Evolutionary conservation across 2,113 vertebrate genomes (phyloP), one percentile per base, ranked within the genome.

Genomic region (Heterotilapia buettikoferi): DNA sequence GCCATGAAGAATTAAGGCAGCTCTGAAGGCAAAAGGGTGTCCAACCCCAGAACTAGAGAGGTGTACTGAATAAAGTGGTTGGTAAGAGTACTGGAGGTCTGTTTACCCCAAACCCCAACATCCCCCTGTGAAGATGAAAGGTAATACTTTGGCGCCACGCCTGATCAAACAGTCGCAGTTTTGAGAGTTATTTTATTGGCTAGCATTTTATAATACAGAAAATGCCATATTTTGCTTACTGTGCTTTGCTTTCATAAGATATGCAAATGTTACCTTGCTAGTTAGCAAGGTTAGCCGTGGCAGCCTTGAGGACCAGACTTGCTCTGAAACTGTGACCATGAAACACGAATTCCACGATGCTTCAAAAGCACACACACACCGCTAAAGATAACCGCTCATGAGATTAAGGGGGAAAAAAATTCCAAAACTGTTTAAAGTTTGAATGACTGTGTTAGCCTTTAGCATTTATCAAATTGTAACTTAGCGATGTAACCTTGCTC

Each of bases 401-500:
- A 86, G 90, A 92, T 92, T 92, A 92, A 85, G 11, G 21, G 24
- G 43, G 21, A 0, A 9, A 11, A 78, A 80, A 84, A 86, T 79
- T 57, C 57, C 63, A 68, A 80, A 89, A 88, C 80, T 90, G 92
- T 93, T 92, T 83, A 90, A 92, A 92, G 89, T 88, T 89, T 85
- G 88, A 88, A 93, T 61, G 88, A 86, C 52, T 90, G 54, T 36
- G 83, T 88, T 92, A 90, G 90, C 92, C 93, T 91, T 92, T 88
- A 91, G 89, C 92, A 93, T 92, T 90, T 83, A 89, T 84, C 63
- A 79, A 85, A 89, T 84, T 94, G 83, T 89, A 83, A 92, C 90
- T 93, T 61, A 80, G 88, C 59, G 73, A 92, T 90, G 83, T 94
- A 94, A 95, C 92, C 92, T 95, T 91, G 92, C 89, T 93, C 86